Base-by-base conservation (phyloP, 2,888 invertebrate genomes). In the Ormyrus nitidulus region DNA sequence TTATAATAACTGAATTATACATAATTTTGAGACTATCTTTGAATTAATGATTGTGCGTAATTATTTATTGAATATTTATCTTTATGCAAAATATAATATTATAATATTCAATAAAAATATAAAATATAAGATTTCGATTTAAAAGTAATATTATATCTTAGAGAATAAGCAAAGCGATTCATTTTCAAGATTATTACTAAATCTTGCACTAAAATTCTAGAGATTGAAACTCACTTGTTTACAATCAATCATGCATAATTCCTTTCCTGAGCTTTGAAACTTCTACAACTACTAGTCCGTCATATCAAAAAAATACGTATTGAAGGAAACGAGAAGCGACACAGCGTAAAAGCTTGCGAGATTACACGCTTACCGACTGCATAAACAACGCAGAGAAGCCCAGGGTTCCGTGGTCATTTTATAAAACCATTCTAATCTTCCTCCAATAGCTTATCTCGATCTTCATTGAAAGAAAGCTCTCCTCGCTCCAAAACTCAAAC, bases 261-360 rank as follows among this genome's bases (percentile, higher is more conserved):
- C 53, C 54, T 70, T 77, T 71, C 58, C 65, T 70, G 70, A 44
- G 70, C 70, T 70, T n/a, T 62, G 19, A 56, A 76, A 62, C 13
- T 49, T 44, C 68, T 44, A 62, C n/a, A 80, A 66, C 34, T 34
- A 66, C 71, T 76, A 72, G 76, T 76, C 66, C 66, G 19, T 76
- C 80, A 80, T 80, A 80, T 80, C 80, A 80, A 79, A 80, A 65
- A 34, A n/a, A 74, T 51, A 44, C 11, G 54, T 64, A 53, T 71
- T 46, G 46, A 46, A 65, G 34, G 58, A 5, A 34, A 44, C 19
- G n/a, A 59, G 53, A 34, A 51, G 13, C 13, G 13, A 64, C 53
- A 53, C 64, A 58, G 11, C 49, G 34, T 8, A 34, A 62, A 48
- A 71, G 13, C 34, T 72, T 49, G 71, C 68, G 72, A 80, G 68